Conservation (phyloP, 2,113 vertebrate species). For the Chaenogobius annularis region DNA sequence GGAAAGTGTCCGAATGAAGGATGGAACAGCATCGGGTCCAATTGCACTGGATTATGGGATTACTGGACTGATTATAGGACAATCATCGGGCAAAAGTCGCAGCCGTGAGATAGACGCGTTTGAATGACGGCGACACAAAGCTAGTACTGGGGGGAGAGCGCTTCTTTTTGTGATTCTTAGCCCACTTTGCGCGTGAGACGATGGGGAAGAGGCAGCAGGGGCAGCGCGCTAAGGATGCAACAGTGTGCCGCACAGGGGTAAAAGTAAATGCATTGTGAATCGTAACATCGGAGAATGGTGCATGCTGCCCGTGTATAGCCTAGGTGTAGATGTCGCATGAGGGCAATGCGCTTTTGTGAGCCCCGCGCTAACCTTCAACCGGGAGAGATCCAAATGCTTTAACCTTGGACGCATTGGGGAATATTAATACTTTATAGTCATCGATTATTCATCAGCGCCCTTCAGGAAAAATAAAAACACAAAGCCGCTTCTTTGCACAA, state of each 20-base stretch:
- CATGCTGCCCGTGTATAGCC: slow-evolving; percentile 71
- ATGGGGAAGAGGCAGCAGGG: slow-evolving; percentile 43
- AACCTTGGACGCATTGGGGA: slow-evolving; percentile 73
- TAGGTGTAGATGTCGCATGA: slow-evolving; percentile 76
- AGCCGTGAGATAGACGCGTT: slow-evolving; percentile 58
- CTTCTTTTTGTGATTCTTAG: slow-evolving; percentile 49
- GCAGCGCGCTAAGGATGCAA: slow-evolving; percentile 65
- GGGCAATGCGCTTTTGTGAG: slow-evolving; percentile 76
- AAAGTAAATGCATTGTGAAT: slow-evolving; percentile 71
- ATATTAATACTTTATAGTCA: slow-evolving; percentile 75
- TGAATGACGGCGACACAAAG: slow-evolving; percentile 70
- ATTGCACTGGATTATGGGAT: slow-evolving; percentile 76
- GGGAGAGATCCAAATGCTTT: slow-evolving; percentile 64
- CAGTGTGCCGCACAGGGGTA: slow-evolving; percentile 74
- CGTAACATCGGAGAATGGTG: slow-evolving; percentile 68
- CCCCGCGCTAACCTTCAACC: slow-evolving; percentile 71
- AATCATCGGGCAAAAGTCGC: slow-evolving; percentile 73
- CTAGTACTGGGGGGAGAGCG: slow-evolving; percentile 55
- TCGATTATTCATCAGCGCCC: slow-evolving; percentile 66
- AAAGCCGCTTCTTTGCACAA: slow-evolving; percentile 53
- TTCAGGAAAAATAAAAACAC: slow-evolving; percentile 30
- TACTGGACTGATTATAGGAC: slow-evolving; percentile 74
- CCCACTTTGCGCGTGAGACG: slow-evolving; percentile 53
- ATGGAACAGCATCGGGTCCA: slow-evolving; percentile 59
- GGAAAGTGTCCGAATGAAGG: slow-evolving; percentile 63